phyloP scores from a whole-genome alignment of 92 coral and sea anemone genomes.

The Parazoanthus atlanticus region DNA sequence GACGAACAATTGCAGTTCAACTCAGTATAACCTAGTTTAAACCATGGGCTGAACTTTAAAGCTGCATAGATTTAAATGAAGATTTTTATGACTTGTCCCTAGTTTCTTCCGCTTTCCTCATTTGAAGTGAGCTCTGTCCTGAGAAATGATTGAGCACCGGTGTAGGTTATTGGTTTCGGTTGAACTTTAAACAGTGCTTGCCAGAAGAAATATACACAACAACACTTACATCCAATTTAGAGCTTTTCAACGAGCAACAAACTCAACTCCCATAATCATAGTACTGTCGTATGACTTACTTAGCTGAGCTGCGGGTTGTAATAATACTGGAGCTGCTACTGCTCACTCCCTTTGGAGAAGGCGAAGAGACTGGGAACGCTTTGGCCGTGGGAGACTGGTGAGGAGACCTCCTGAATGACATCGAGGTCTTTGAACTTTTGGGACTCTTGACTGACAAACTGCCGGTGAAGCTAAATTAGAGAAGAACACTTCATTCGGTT shows the following conservation, averaged over 20 bases:
- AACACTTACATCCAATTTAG: too few relatives aligned
- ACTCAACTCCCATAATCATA: not conserved
- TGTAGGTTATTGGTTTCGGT: too few relatives aligned
- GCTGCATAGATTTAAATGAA: too few relatives aligned
- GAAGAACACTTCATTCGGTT: not conserved
- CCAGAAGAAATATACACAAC: too few relatives aligned
- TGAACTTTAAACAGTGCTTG: too few relatives aligned
- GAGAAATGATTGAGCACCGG: too few relatives aligned
- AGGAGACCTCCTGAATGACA: slow-evolving; percentile 28
- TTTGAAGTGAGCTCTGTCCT: too few relatives aligned
- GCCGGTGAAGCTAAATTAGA: slow-evolving; percentile 2
- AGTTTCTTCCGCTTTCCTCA: too few relatives aligned
- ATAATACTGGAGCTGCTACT: slow-evolving; percentile 60
- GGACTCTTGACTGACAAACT: slow-evolving; percentile 28
- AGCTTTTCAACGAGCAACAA: not conserved
- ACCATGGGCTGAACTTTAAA: not conserved
- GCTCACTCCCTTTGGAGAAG: slow-evolving; percentile 18
- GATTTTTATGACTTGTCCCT: too few relatives aligned
- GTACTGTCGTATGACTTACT: slow-evolving; percentile 29
- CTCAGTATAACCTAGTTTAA: not conserved
- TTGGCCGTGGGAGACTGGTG: slow-evolving; percentile 37
- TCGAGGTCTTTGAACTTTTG: slow-evolving; percentile 10
- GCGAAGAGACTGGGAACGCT: slow-evolving; percentile 36
- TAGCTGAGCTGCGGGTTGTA: slow-evolving; percentile 77
- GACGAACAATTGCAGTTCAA: not conserved